A percentile compares a stretch with the other conserved stretches of the same genome.
These are phyloP conservation scores for Athrips mouffetella DNA, from an alignment of 2,888 invertebrate genomes.

Conservation along the genomic window DNA sequence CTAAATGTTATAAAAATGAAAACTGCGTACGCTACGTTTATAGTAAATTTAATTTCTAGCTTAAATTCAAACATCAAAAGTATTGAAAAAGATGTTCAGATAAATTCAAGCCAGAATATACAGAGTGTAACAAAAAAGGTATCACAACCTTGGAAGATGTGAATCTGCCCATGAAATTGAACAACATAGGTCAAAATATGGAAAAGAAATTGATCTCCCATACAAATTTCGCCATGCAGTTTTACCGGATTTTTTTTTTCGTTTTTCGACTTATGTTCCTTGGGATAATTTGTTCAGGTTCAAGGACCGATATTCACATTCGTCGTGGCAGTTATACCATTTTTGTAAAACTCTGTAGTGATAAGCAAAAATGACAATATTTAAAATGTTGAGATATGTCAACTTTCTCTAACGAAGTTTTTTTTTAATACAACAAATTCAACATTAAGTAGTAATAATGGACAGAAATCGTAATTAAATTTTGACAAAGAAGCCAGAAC, in stretches of 20 bases:
- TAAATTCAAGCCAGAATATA: slow-evolving; percentile 30
- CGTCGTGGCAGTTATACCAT: too few species aligned
- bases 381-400: slow-evolving; percentile 57
- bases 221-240: too few species aligned
- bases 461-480: slow-evolving; percentile 27
- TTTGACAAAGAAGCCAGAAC: slow-evolving; percentile 27
- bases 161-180: too few species aligned
- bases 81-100: slow-evolving; percentile 19
- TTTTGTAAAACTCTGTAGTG: too few species aligned
- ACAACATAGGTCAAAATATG: too few species aligned
- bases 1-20: slow-evolving; percentile 22
- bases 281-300: too few species aligned
- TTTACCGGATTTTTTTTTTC: too few species aligned
- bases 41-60: slow-evolving; percentile 9
- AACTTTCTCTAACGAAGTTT: slow-evolving; percentile 44
- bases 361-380: slow-evolving; percentile 34
- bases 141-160: too few species aligned
- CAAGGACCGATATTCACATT: too few species aligned
- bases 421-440: slow-evolving; percentile 24
- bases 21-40: slow-evolving; percentile 8
- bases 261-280: too few species aligned
- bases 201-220: too few species aligned
- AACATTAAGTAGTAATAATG: slow-evolving; percentile 26
- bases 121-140: too few species aligned
- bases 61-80: slow-evolving; percentile 18